A percentile compares a stretch with the other conserved stretches of the same genome.
phyloP scores from a whole-genome alignment of 2,113 vertebrate species.

The Chitala chitala region DNA sequence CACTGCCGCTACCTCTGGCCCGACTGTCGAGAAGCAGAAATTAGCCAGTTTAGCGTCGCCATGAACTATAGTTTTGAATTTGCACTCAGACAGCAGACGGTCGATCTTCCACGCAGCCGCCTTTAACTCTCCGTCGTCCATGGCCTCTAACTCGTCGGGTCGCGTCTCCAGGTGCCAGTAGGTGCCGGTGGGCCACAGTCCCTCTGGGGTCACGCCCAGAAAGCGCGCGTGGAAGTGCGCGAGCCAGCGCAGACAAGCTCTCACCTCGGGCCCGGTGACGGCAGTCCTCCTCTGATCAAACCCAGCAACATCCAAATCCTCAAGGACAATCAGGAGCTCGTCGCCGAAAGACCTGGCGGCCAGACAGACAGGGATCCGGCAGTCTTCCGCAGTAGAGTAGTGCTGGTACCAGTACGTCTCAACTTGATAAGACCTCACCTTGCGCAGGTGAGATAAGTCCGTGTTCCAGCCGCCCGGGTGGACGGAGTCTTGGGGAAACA shows the following conservation, averaged over 20 bases:
- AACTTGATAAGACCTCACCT: constrained; percentile 64
- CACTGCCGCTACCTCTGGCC: constrained; percentile 54
- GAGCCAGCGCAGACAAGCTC: constrained; percentile 62
- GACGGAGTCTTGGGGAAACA: constrained; percentile 47
- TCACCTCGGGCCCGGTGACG: constrained; percentile 50
- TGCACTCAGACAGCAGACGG: constrained; percentile 49
- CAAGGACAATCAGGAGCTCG: constrained; percentile 65
- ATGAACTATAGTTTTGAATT: constrained; percentile 61
- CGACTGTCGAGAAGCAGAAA: constrained; percentile 59
- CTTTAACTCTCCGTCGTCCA: constrained; percentile 54
- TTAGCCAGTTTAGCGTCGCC: constrained; percentile 69
- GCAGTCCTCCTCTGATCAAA: constrained; percentile 57
- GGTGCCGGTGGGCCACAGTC: constrained; percentile 63
- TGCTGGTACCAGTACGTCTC: constrained; percentile 67
- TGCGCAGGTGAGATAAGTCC: constrained; percentile 56
- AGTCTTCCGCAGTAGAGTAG: constrained; percentile 50
- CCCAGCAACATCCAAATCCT: constrained; percentile 61
- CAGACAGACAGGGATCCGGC: constrained; percentile 55
- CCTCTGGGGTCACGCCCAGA: constrained; percentile 46
- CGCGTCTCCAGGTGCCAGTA: constrained; percentile 71
- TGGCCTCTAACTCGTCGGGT: constrained; percentile 62
- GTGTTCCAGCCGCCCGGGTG: constrained; percentile 54
- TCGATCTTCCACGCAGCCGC: constrained; percentile 54
- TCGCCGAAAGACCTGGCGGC: constrained; percentile 54
- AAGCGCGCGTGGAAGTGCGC: constrained; percentile 65